phyloP scores from a whole-genome alignment of 2,888 invertebrate species.

The Pomacea canaliculata region DNA sequence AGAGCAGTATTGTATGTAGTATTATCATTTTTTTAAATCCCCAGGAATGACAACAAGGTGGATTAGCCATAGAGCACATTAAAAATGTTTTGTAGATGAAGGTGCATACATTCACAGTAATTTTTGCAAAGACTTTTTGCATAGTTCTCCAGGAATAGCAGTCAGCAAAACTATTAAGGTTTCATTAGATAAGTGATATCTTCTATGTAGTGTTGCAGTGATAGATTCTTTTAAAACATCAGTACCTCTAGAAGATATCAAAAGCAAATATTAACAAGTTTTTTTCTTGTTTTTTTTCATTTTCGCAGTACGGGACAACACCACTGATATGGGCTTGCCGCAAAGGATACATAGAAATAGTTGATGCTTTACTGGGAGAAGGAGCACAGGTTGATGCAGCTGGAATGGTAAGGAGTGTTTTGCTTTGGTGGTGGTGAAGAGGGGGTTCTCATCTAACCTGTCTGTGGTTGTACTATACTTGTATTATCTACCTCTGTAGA shows the following conservation, averaged over 20 bases:
- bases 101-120: background rate
- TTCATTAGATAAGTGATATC: too few species aligned
- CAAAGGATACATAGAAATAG: slow-evolving; percentile 65
- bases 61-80: background rate
- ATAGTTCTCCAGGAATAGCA: too few species aligned
- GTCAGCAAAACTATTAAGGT: too few species aligned
- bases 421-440: background rate
- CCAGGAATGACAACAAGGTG: too few species aligned
- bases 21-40: background rate
- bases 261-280: too few species aligned
- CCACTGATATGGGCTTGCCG: slow-evolving; percentile 78
- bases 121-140: too few species aligned
- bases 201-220: too few species aligned
- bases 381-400: slow-evolving; percentile 87
- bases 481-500: too few species aligned
- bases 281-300: background rate
- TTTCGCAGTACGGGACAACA: slow-evolving; percentile 87
- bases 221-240: too few species aligned
- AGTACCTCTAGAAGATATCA: too few species aligned
- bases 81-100: background rate
- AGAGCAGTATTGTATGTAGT: background rate
- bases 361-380: slow-evolving; percentile 64
- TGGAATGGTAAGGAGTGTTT: slow-evolving; percentile 80
- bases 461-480: too few species aligned
- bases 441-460: too few species aligned